A percentile compares a stretch with the other conserved stretches of the same genome.
These are phyloP conservation scores for Rhodophaea formosa DNA, from an alignment of 2,888 invertebrate species.

Conservation along the genomic window DNA sequence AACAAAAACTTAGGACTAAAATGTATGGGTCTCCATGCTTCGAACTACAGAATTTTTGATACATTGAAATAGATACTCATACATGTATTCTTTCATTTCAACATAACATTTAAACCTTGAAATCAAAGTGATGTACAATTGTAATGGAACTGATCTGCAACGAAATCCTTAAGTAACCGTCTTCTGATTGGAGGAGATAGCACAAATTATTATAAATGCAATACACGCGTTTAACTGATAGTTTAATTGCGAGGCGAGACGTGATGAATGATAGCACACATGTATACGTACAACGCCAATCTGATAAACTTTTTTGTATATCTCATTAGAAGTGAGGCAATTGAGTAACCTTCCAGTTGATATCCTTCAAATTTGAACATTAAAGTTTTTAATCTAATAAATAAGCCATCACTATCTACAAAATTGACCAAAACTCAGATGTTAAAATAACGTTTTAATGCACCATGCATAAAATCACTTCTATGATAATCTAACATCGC, in stretches of 20 bases:
- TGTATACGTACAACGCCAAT: neutral
- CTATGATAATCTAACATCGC: no score
- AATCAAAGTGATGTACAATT: constrained; percentile 6
- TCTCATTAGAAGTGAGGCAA: neutral
- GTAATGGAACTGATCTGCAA: neutral
- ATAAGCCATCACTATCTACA: no score
- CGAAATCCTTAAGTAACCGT: constrained; percentile 18
- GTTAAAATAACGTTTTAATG: no score
- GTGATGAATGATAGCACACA: constrained; percentile 3
- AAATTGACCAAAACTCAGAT: no score
- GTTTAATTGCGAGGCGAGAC: neutral
- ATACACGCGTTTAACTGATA: constrained; percentile 2
- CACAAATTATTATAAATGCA: neutral
- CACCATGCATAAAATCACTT: no score
- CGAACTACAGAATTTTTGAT: no score
- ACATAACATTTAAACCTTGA: constrained; percentile 2
- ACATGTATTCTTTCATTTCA: neutral
- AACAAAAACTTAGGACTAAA: no score
- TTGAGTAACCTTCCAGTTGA: neutral
- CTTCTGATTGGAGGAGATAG: neutral
- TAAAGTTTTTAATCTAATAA: no score
- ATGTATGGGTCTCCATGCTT: no score
- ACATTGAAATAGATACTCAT: no score
- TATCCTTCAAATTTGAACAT: no score
- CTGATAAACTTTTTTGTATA: neutral